These are phyloP conservation scores for Xanthorhoe designata DNA, from an alignment of 2,888 invertebrate species.

Conservation along the genomic window DNA sequence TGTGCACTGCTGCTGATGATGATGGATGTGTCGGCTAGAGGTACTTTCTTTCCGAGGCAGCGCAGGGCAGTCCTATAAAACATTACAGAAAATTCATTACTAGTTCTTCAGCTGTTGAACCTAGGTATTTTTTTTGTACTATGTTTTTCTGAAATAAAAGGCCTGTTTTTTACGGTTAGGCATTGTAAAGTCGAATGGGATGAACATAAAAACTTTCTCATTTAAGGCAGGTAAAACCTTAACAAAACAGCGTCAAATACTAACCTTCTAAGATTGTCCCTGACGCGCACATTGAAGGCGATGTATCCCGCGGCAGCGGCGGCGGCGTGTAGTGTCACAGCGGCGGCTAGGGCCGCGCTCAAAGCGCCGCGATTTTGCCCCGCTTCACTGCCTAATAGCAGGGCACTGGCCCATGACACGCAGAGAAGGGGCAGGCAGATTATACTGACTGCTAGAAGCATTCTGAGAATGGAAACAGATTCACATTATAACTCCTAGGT, in stretches of 20 bases:
- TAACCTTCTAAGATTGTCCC: slow-evolving; percentile 89
- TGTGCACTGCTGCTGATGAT: slow-evolving; percentile 91
- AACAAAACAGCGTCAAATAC: background rate
- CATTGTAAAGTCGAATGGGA: too few relatives aligned
- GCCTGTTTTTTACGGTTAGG: too few relatives aligned
- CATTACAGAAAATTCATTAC: background rate
- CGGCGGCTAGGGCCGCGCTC: slow-evolving; percentile 91
- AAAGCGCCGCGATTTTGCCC: slow-evolving; percentile 87
- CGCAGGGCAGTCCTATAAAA: slow-evolving; percentile 87
- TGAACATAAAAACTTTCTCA: too few relatives aligned
- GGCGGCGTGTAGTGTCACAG: slow-evolving; percentile 91
- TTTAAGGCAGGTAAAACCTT: too few relatives aligned
- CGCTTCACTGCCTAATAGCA: slow-evolving; percentile 88
- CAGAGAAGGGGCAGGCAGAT: slow-evolving; percentile 94
- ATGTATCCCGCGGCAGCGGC: slow-evolving; percentile 95
- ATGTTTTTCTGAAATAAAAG: too few relatives aligned
- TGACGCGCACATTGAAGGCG: slow-evolving; percentile 93
- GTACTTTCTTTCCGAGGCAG: slow-evolving; percentile 93
- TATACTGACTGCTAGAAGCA: slow-evolving; percentile 94
- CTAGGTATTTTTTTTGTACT: too few relatives aligned
- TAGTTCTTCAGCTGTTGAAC: too few relatives aligned
- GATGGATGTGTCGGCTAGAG: slow-evolving; percentile 90
- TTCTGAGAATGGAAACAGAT: slow-evolving; percentile 73
- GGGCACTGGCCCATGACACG: slow-evolving; percentile 91
- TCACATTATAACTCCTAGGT: too few relatives aligned